Conservation (phyloP, 2,888 invertebrate species). For the Tricholauxania praeusta region DNA sequence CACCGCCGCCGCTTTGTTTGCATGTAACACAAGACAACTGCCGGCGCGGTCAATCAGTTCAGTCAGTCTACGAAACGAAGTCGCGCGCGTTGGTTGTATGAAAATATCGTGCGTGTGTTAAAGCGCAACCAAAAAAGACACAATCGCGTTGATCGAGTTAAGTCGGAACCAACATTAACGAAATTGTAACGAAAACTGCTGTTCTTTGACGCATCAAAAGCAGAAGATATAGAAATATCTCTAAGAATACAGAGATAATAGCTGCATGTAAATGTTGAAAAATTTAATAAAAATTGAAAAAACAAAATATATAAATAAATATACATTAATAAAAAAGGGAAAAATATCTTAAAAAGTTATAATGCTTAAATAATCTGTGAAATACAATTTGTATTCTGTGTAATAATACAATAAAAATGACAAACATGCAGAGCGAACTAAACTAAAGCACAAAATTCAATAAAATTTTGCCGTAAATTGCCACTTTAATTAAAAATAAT, state of each 20-base stretch:
- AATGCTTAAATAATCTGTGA: constrained; percentile 19
- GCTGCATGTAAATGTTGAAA: neutral
- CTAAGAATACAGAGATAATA: neutral
- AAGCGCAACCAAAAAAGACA: constrained; percentile 6
- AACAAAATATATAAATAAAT: neutral
- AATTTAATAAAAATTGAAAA: neutral
- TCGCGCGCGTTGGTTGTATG: constrained; percentile 59
- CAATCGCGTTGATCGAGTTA: neutral
- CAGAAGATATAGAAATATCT: neutral
- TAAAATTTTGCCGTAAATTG: neutral
- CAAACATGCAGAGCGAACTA: too few relatives aligned
- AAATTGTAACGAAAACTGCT: neutral
- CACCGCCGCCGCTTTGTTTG: neutral
- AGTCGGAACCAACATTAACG: neutral
- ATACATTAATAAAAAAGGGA: neutral
- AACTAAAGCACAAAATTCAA: neutral
- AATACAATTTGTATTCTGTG: neutral
- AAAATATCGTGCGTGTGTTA: neutral
- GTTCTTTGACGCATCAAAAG: neutral
- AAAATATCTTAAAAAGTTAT: neutral
- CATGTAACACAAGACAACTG: neutral
- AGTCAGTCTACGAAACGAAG: constrained; percentile 56
- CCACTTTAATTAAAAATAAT: too few relatives aligned
- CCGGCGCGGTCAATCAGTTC: constrained; percentile 43
- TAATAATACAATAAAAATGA: too few relatives aligned